Percentiles rank a stretch among this genome's conserved stretches.
Conservation (phyloP, 1,140 invertebrate species). For the Anadara kagoshimensis region DNA sequence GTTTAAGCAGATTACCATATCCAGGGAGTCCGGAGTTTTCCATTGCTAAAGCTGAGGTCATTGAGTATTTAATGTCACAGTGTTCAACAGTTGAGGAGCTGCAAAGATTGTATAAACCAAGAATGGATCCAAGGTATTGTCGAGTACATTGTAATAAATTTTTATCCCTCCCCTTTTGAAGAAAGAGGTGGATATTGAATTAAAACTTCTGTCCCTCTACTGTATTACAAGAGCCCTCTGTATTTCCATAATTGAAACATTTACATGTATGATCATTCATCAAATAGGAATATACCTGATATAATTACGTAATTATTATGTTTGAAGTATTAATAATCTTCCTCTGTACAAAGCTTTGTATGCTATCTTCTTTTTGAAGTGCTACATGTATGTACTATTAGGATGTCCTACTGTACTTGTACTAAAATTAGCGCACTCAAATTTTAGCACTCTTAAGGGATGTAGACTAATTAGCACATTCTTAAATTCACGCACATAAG, state of each 20-base stretch:
- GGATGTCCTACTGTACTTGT: no score
- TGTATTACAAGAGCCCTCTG: neutral
- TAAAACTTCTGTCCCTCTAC: no score
- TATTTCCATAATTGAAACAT: neutral
- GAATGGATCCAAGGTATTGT: constrained; percentile 66
- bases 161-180: no score
- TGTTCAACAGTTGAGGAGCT: constrained; percentile 71
- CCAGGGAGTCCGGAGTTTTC: constrained; percentile 57
- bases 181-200: no score
- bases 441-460: no score
- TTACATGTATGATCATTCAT: neutral
- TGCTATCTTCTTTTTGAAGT: no score
- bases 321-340: neutral
- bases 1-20: constrained; percentile 75
- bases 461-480: no score
- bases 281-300: neutral
- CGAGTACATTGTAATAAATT: neutral
- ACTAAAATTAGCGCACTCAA: no score
- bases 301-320: neutral
- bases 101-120: constrained; percentile 50
- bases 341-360: neutral
- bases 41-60: constrained; percentile 40
- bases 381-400: no score
- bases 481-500: no score
- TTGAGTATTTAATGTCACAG: constrained; percentile 66